Base-by-base conservation (phyloP, 2,113 vertebrate species). In the Hippocampus abdominalis region DNA sequence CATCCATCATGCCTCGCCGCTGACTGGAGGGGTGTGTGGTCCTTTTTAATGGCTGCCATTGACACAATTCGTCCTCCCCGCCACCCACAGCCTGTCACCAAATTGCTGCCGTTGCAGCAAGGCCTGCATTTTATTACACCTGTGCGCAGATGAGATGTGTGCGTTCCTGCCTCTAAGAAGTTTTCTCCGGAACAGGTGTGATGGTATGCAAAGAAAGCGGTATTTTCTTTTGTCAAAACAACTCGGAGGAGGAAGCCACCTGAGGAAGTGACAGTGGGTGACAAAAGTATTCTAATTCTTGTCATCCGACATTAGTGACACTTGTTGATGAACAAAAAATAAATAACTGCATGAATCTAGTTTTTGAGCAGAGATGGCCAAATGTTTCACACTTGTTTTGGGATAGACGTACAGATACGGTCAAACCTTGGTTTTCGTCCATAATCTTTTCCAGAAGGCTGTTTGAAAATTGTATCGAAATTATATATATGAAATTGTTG, bases 1-100 rank as follows among this genome's bases (percentile, higher is more conserved):
- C 91, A 97, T 96, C 94, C 94, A 94, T 95, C 94, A 94, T 77
- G 84, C 90, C 92, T 92, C 92, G 92, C 93, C 94, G 92, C 92
- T 91, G 94, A 95, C 90, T 89, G 93, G 94, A 60, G 93, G 94
- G 94, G 94, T 94, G 94, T 94, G 94, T 96, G 94, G 94, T 94
- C 95, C 90, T 93, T 93, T 92, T 92, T 94, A 96, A 96, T 95
- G 95, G 94, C 92, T 89, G 92, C 93, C 90, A 92, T 93, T 94
- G 94, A 95, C 94, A 95, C 91, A 88, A 95, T 95, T 95, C 94
- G 92, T 95, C 95, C 94, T 92, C 87, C 92, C 89, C 89, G 90
- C 91, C 94, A 94, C 94, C 95, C 94, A 94, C 93, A 89, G 92
- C 91, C 93, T 91, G 86, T 92, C 92, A 90, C 90, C 92, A 94